phyloP scores from a whole-genome alignment of 2,888 invertebrate genomes.

The Athrips mouffetella region DNA sequence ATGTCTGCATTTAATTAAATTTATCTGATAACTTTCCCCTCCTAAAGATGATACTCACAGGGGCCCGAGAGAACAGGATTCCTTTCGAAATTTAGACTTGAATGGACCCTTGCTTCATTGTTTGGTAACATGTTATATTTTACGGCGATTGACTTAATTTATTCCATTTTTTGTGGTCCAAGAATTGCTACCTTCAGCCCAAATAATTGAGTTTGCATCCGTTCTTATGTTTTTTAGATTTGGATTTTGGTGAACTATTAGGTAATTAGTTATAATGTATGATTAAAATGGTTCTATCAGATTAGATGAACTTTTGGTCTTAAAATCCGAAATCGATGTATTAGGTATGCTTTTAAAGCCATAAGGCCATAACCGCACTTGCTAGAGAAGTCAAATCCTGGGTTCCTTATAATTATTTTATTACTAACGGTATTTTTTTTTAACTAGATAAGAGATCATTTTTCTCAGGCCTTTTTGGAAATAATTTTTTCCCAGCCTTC shows the following conservation, averaged over 20 bases:
- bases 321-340: too few species aligned
- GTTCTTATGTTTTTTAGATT: neutral
- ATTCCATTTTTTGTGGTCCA: slow-evolving; percentile 6
- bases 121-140: slow-evolving; percentile 36
- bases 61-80: slow-evolving; percentile 46
- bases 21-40: slow-evolving; percentile 1
- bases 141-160: slow-evolving; percentile 17
- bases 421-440: too few species aligned
- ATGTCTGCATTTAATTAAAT: neutral
- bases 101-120: slow-evolving; percentile 53
- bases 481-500: too few species aligned
- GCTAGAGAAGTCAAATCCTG: too few species aligned
- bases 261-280: too few species aligned
- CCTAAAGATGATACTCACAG: neutral
- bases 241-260: neutral
- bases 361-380: too few species aligned
- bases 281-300: too few species aligned
- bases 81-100: slow-evolving; percentile 50
- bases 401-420: too few species aligned
- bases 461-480: too few species aligned
- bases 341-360: too few species aligned
- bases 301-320: too few species aligned
- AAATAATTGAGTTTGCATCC: neutral
- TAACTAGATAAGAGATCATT: too few species aligned
- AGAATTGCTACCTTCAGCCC: neutral